Base-by-base conservation (phyloP, 1,140 invertebrate genomes). In the Zaprionus lachaisei region DNA sequence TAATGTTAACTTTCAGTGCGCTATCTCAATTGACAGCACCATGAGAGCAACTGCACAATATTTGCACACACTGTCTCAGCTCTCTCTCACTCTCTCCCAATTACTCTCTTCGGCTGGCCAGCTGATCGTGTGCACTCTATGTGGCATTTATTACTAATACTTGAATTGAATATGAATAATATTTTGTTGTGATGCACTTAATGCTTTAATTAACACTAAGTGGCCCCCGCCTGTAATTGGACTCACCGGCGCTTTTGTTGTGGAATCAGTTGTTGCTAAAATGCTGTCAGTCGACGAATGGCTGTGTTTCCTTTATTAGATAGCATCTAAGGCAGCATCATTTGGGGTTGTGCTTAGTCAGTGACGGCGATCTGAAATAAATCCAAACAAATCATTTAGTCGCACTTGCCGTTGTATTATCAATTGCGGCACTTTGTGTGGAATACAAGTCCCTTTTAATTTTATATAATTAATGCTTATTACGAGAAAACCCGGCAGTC, bases 201-300 rank as follows among this genome's bases (percentile, higher is more conserved):
- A 64, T 44, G 41, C 54, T 20, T 72, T 55, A 72, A 76, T 76
- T 72, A 51, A 60, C 37, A 26, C 47, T 61, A 76, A 72, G 70
- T 72, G 61, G 47, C n/a, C 62, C 62, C 24, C 44, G 37, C n/a
- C 22, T 37, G 2, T 5, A 34, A 41, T 57, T 37, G 12, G 22
- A 65, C 69, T 76, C 65, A 76, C 68, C 68, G 73, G 37, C 55
- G 34, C 31, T 31, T 71, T 72, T 76, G 60, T 51, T 58, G 17
- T 37, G 58, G 17, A 64, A 57, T 76, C 20, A 34, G 61, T 55
- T 55, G 34, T 55, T 49, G 63, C 20, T 56, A 44, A 58, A 75
- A 64, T 64, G 31, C 60, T 58, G 51, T 58, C 55, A 57, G 56
- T 58, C 51, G 34, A 24, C 44, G 24, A 56, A 17, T 56, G 6